These are phyloP conservation scores for Bombyx mandarina DNA, from an alignment of 1,140 invertebrate species.

Conservation along the genomic window DNA sequence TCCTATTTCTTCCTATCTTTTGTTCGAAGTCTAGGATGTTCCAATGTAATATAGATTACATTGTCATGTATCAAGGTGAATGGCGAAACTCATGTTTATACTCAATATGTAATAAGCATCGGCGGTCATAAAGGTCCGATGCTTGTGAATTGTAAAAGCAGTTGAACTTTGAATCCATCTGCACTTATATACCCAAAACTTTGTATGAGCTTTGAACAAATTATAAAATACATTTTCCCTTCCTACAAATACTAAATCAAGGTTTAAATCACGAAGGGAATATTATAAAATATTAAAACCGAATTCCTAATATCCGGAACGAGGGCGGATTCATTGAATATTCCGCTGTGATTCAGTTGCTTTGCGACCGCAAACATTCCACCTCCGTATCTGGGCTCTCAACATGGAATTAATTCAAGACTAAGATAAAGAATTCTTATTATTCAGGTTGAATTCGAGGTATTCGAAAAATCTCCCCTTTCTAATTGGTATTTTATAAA, in stretches of 20 bases:
- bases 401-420: slow-evolving; percentile 10
- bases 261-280: slow-evolving; percentile 2
- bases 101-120: too few relatives aligned
- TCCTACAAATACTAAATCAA: slow-evolving; percentile 1
- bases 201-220: too few relatives aligned
- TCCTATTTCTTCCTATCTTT: too few relatives aligned
- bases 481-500: background rate
- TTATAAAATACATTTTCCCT: too few relatives aligned
- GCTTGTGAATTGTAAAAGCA: too few relatives aligned
- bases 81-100: too few relatives aligned
- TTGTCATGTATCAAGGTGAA: too few relatives aligned
- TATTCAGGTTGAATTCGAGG: slow-evolving; percentile 10
- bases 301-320: slow-evolving; percentile 9
- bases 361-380: slow-evolving; percentile 14
- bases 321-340: slow-evolving; percentile 16
- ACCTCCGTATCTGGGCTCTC: slow-evolving; percentile 3
- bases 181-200: too few relatives aligned
- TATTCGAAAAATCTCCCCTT: slow-evolving; percentile 10
- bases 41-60: too few relatives aligned
- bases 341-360: slow-evolving; percentile 10
- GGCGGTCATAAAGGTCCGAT: too few relatives aligned
- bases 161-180: too few relatives aligned
- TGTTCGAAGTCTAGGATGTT: too few relatives aligned
- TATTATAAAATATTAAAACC: slow-evolving; percentile 10
- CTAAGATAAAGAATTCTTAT: slow-evolving; percentile 8